Conservation (phyloP, 2,797 vertebrate species). For the Hemitrygon akajei region DNA sequence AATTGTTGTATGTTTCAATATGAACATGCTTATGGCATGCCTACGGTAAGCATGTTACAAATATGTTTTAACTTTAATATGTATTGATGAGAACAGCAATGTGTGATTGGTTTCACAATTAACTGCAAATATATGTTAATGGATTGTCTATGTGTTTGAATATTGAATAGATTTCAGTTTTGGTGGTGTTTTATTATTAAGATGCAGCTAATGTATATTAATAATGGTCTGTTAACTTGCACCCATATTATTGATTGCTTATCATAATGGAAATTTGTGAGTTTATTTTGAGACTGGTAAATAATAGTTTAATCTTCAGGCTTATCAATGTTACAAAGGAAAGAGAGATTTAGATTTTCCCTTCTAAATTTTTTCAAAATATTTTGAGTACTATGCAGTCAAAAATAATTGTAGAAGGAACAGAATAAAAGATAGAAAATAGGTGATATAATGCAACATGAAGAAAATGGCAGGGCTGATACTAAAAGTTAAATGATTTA, state of each 20-base stretch:
- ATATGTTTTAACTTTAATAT: background rate
- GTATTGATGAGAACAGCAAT: background rate
- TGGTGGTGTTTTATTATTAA: background rate
- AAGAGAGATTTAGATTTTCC: background rate
- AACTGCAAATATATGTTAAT: too few relatives aligned
- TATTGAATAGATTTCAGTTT: background rate
- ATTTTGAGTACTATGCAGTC: background rate
- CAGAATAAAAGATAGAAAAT: too few relatives aligned
- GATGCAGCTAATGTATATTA: background rate
- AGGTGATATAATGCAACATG: too few relatives aligned
- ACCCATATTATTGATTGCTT: too few relatives aligned
- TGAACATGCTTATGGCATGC: too few relatives aligned
- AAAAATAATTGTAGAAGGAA: background rate
- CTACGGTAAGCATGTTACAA: background rate
- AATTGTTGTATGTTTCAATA: too few relatives aligned
- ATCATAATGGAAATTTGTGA: too few relatives aligned
- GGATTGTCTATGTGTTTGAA: background rate
- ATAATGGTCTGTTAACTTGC: background rate
- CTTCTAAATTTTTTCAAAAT: background rate
- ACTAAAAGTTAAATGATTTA: too few relatives aligned
- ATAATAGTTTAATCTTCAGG: background rate
- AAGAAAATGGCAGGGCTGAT: too few relatives aligned
- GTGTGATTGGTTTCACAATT: too few relatives aligned
- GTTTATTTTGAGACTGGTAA: background rate
- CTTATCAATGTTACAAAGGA: background rate